These are phyloP conservation scores for Tokudaia tokunoshimensis DNA, from an alignment of 2,797 vertebrate species.

Conservation along the genomic window DNA sequence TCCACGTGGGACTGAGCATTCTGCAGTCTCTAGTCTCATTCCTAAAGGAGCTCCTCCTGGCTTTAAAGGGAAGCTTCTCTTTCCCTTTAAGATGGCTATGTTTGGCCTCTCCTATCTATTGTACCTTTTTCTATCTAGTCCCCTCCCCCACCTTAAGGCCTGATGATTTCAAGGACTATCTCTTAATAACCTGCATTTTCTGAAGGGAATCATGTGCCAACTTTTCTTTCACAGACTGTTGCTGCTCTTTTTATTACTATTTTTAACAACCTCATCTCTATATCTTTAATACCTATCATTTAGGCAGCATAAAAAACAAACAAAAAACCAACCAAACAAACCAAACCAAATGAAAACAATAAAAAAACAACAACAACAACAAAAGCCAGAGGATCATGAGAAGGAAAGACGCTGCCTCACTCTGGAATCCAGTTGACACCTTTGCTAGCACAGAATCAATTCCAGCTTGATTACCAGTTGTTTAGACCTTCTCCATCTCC, in stretches of 20 bases:
- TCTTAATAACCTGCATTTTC: not conserved
- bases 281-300: not conserved
- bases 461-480: not conserved
- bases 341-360: too few species aligned
- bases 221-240: not conserved
- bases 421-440: not conserved
- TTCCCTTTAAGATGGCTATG: not conserved
- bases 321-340: too few species aligned
- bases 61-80: not conserved
- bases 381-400: not conserved
- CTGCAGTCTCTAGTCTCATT: not conserved
- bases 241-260: not conserved
- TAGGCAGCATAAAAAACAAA: not conserved
- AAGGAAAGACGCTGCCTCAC: not conserved
- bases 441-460: not conserved
- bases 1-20: not conserved
- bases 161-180: not conserved
- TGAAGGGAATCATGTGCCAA: not conserved
- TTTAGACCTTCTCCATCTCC: not conserved
- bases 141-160: not conserved
- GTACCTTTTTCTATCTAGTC: not conserved
- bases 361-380: too few species aligned
- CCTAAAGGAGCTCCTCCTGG: not conserved
- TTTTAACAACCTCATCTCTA: not conserved
- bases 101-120: not conserved